Conservation (phyloP, 2,888 invertebrate genomes). For the Pegoplata infirma region DNA sequence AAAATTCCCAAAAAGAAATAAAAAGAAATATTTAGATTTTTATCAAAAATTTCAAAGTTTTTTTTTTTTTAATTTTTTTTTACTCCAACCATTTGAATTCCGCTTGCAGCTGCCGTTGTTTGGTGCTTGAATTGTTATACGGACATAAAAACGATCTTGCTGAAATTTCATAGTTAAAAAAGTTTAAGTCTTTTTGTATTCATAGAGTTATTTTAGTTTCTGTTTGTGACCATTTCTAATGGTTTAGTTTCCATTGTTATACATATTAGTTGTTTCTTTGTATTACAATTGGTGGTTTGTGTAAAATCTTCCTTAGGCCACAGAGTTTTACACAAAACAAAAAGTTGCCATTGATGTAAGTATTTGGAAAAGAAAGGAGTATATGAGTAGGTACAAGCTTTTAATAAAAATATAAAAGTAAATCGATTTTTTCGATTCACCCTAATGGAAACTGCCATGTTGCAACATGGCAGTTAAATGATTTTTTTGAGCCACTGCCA, state of each 20-base stretch:
- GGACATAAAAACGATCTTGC: slow-evolving; percentile 38
- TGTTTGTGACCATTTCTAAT: slow-evolving; percentile 47
- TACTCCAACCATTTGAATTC: slow-evolving; percentile 2
- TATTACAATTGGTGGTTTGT: neutral
- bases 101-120: slow-evolving; percentile 45
- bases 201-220: slow-evolving; percentile 3
- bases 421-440: no score
- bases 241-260: slow-evolving; percentile 34
- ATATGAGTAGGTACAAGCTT: no score
- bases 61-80: slow-evolving; percentile 25
- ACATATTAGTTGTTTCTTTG: neutral
- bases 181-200: neutral
- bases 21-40: slow-evolving; percentile 34
- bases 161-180: slow-evolving; percentile 44
- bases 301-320: slow-evolving; percentile 13
- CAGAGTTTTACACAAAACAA: no score
- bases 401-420: no score
- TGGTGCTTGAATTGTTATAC: neutral
- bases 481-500: no score
- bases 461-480: no score
- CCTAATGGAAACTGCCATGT: no score
- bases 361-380: no score
- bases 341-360: no score
- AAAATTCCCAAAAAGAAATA: neutral
- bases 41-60: slow-evolving; percentile 21